Evolutionary conservation across 1,140 invertebrate species (phyloP).

Genomic region (Drosophila sturtevanti): DNA sequence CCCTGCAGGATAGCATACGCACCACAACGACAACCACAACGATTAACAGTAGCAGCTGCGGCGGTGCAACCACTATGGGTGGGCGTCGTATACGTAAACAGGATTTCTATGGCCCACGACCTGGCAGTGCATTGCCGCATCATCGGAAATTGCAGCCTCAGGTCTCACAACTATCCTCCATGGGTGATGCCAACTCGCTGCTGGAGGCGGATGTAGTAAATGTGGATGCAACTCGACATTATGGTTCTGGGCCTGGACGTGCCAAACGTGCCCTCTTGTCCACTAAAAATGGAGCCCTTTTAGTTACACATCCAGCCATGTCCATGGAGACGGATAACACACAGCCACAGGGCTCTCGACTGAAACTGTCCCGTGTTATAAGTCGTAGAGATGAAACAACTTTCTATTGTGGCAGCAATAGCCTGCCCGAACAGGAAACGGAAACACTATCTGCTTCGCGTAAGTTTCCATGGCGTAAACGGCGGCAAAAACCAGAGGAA

Average conservation of each 20-base stretch:
- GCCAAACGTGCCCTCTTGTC: constrained; percentile 58
- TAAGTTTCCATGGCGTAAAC: constrained; percentile 65
- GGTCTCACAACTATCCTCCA: constrained; percentile 54
- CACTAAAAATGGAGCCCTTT: constrained; percentile 63
- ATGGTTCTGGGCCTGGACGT: constrained; percentile 23
- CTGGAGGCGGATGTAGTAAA: constrained; percentile 51
- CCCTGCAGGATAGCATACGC: constrained; percentile 70
- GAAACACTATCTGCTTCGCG: constrained; percentile 28
- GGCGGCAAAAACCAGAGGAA: constrained; percentile 50
- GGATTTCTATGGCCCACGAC: constrained; percentile 38
- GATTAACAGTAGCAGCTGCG: constrained; percentile 57
- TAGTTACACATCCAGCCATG: constrained; percentile 36
- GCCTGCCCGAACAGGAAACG: constrained; percentile 56
- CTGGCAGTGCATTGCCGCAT: constrained; percentile 48
- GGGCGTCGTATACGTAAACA: constrained; percentile 47
- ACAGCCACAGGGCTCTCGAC: constrained; percentile 44
- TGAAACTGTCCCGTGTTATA: constrained; percentile 73
- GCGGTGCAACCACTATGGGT: not conserved
- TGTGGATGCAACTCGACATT: constrained; percentile 33
- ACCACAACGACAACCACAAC: constrained; percentile 70
- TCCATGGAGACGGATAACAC: constrained; percentile 19
- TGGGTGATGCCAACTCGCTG: constrained; percentile 55
- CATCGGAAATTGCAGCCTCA: constrained; percentile 63
- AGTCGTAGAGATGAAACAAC: constrained; percentile 65
- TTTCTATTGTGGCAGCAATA: constrained; percentile 50